Percentiles rank a stretch among this genome's conserved stretches.
phyloP scores from a whole-genome alignment of 2,113 vertebrate genomes.

The Gobio gobio region DNA sequence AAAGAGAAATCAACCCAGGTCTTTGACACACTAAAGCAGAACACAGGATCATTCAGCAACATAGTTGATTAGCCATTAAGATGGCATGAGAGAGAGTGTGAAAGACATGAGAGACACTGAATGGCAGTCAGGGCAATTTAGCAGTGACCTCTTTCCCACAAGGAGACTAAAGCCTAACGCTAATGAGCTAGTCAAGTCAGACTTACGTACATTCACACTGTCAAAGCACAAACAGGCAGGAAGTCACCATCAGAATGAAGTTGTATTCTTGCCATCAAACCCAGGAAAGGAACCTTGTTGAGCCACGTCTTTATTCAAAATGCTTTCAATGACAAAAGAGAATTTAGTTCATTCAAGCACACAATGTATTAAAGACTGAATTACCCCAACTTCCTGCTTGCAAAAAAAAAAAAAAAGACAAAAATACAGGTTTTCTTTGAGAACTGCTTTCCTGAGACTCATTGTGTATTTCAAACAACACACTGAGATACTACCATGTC shows the following conservation, averaged over 20 bases:
- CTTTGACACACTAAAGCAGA: background rate
- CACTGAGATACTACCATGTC: slow-evolving; percentile 66
- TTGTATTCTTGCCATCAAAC: slow-evolving; percentile 3
- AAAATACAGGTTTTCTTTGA: slow-evolving; percentile 42
- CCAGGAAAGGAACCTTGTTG: background rate
- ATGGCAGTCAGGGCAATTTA: slow-evolving; percentile 34
- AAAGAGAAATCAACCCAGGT: background rate
- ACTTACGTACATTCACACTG: slow-evolving; percentile 9
- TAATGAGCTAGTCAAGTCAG: slow-evolving; percentile 42
- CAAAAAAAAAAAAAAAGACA: slow-evolving; percentile 35
- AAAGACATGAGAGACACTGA: slow-evolving; percentile 21
- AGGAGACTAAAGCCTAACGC: slow-evolving; percentile 15
- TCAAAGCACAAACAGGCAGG: background rate
- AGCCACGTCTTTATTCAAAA: slow-evolving; percentile 22
- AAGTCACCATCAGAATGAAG: slow-evolving; percentile 10
- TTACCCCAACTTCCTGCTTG: slow-evolving; percentile 37
- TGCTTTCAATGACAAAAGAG: slow-evolving; percentile 22
- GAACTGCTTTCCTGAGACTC: slow-evolving; percentile 63
- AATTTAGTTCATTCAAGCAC: slow-evolving; percentile 17
- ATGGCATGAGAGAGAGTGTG: background rate
- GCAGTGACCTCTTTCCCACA: slow-evolving; percentile 26
- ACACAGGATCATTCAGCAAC: slow-evolving; percentile 5
- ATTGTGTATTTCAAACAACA: slow-evolving; percentile 69
- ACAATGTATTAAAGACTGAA: slow-evolving; percentile 40
- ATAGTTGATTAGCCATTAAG: background rate